These are phyloP conservation scores for Steatornis caripensis DNA, from an alignment of 2,113 vertebrate species.

Conservation along the genomic window DNA sequence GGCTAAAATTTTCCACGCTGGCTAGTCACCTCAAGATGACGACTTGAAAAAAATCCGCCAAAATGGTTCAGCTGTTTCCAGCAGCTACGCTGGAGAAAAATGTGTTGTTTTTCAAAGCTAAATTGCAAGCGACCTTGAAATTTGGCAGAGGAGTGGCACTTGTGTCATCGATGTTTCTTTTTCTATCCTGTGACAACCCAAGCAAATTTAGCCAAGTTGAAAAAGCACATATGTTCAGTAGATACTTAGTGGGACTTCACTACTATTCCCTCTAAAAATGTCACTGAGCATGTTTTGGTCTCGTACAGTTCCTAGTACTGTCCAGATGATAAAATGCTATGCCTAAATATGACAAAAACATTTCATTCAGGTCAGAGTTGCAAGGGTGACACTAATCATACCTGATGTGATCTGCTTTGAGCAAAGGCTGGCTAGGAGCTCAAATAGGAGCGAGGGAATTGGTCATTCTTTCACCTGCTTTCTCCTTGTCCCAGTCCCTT, in stretches of 20 bases:
- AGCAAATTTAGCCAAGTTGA: conserved; percentile 37
- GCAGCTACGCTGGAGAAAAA: conserved; percentile 3
- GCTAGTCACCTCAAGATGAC: background rate
- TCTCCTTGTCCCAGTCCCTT: background rate
- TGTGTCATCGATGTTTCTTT: conserved; percentile 36
- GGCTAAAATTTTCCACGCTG: conserved; percentile 11
- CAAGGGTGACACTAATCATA: background rate
- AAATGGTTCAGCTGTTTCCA: conserved; percentile 23
- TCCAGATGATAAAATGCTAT: background rate
- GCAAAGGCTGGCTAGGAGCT: background rate
- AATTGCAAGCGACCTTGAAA: conserved; percentile 50
- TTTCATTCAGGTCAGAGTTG: background rate
- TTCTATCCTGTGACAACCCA: conserved; percentile 11
- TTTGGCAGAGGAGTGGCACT: conserved; percentile 25
- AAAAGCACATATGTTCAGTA: conserved; percentile 34
- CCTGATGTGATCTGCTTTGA: background rate
- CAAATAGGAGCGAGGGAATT: background rate
- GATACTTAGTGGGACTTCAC: background rate
- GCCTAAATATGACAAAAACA: background rate
- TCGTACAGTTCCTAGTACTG: background rate
- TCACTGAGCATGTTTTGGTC: background rate
- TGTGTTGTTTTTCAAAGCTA: conserved; percentile 4
- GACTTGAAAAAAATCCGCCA: background rate
- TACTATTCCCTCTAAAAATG: background rate
- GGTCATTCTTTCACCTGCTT: background rate